phyloP scores from a whole-genome alignment of 2,113 vertebrate species.

The Melanerpes aurifrons region DNA sequence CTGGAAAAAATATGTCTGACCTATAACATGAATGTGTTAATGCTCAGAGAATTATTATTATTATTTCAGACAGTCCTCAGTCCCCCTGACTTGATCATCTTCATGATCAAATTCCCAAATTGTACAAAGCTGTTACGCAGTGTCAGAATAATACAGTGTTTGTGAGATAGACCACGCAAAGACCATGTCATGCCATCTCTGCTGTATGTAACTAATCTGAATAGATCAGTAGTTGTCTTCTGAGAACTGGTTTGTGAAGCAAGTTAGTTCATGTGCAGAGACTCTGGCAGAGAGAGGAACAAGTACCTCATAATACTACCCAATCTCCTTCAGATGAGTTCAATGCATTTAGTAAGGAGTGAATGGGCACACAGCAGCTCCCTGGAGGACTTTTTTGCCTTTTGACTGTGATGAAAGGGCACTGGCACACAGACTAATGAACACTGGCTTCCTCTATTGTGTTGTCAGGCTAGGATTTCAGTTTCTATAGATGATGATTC shows the following conservation, averaged over 20 bases:
- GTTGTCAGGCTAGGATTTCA: neutral
- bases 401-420: neutral
- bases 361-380: neutral
- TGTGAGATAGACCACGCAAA: neutral
- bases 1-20: neutral
- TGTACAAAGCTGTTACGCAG: neutral
- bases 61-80: neutral
- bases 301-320: fast-evolving
- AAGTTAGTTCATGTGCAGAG: neutral
- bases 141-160: neutral
- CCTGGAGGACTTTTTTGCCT: neutral
- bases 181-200: neutral
- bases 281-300: neutral
- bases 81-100: neutral
- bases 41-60: neutral
- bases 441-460: neutral
- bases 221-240: neutral
- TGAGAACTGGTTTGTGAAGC: neutral
- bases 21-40: neutral
- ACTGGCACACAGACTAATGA: neutral
- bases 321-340: neutral
- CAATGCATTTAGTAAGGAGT: neutral
- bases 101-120: neutral
- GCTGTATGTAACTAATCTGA: neutral
- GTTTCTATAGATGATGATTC: neutral